These are phyloP conservation scores for Lipophrys pholis DNA, from an alignment of 2,113 vertebrate species.

Conservation along the genomic window DNA sequence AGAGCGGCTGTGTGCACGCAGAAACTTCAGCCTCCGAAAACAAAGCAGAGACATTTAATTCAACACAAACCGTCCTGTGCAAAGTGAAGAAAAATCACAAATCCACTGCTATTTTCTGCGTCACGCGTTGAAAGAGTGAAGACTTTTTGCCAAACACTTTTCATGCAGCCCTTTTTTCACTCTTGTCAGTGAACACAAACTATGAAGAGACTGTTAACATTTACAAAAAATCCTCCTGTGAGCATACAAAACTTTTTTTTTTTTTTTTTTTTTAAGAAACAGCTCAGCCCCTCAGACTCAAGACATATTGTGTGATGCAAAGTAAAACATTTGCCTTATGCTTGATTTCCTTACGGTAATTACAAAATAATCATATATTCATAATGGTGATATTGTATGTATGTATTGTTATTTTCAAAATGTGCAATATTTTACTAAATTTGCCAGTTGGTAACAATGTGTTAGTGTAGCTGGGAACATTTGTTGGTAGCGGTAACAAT, in stretches of 20 bases:
- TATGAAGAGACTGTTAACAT: slow-evolving; percentile 26
- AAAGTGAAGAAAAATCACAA: slow-evolving; percentile 35
- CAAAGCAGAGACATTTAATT: slow-evolving; percentile 65
- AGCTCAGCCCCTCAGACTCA: slow-evolving; percentile 48
- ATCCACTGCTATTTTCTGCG: slow-evolving; percentile 27
- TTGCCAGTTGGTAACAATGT: too few species aligned
- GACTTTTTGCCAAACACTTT: slow-evolving; percentile 33
- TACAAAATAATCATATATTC: too few species aligned
- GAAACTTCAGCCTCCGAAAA: slow-evolving; percentile 78
- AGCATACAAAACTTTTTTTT: slow-evolving; percentile 55
- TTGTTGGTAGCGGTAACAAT: too few species aligned
- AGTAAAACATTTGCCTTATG: too few species aligned
- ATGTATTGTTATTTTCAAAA: neutral
- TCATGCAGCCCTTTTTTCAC: slow-evolving; percentile 22
- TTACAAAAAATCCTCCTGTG: slow-evolving; percentile 30
- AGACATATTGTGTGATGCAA: slow-evolving; percentile 19
- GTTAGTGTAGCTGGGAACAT: too few species aligned
- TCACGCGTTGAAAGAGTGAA: slow-evolving; percentile 36
- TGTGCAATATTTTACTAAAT: neutral
- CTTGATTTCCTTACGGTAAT: too few species aligned
- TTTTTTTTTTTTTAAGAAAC: slow-evolving; percentile 44
- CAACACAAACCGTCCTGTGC: slow-evolving; percentile 33
- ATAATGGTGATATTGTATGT: neutral
- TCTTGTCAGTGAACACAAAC: slow-evolving; percentile 29
- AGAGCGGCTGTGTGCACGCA: slow-evolving; percentile 70